Evolutionary conservation across 2,797 vertebrate species (phyloP), one percentile per base, ranked within the genome.

Genomic region (Sparidentex hasta): DNA sequence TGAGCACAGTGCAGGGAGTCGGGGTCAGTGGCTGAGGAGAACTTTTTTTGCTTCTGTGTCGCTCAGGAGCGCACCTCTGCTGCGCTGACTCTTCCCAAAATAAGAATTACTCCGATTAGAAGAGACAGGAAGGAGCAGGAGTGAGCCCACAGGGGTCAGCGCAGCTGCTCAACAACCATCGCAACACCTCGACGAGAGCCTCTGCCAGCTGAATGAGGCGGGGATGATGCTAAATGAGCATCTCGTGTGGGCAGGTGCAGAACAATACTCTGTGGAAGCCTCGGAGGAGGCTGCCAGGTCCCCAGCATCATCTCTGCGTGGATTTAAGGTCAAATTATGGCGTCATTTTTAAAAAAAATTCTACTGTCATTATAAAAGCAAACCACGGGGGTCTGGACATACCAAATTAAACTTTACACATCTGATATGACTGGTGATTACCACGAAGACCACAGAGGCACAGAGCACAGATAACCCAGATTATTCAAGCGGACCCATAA

Each of bases 1-100:
- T 50, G 63, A 72, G 87, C 84, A 67, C 84, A 81, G 86, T 69
- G 89, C 70, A 23, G 78, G 75, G 81, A 74, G 81, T 63, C 21
- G 7, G 79, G 84, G 72, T 68, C 71, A 62, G 71, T 21, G 54
- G 46, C 61, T 3, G 61, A 71, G 80, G 75, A 66, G 18, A 48
- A 78, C 63, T 7, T 67, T n/a, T 67, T n/a, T 51, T 25, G 61
- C 70, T 58, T 27, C 56, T 23, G 63, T 43, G 71, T 57, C 43
- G 3, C 25, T 72, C 50, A 54, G 50, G 73, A 54, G n/a, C 17
- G 58, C 17, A 16, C n/a, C 14, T 54, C 18, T 47, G 55, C 48
- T 56, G 68, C 68, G 29, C 29, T 29, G 29, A 33, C 29, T 7
- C 29, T 33, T 25, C 61, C 25, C 63, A 27, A 27, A 41, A 64